Evolutionary conservation across 2,113 vertebrate species (phyloP).

Genomic region (Pipa parva): DNA sequence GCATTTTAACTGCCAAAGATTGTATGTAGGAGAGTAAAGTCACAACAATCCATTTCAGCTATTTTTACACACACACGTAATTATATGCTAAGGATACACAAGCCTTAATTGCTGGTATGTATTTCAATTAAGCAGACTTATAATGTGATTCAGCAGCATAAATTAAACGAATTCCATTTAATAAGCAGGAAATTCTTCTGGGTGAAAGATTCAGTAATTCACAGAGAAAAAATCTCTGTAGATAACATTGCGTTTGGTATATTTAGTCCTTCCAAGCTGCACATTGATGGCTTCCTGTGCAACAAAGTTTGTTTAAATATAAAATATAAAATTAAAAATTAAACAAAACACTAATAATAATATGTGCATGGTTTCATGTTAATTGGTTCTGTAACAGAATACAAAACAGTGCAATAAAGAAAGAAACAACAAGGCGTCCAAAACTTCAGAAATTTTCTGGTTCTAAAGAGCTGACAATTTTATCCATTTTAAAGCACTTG

Average conservation of each 20-base stretch:
- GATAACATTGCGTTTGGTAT: neutral
- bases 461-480: no score
- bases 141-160: neutral
- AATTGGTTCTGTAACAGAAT: no score
- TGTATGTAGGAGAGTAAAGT: neutral
- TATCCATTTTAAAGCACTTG: no score
- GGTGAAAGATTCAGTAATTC: neutral
- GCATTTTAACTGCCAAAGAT: constrained; percentile 3
- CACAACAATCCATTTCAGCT: constrained; percentile 1
- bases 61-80: constrained; percentile 12
- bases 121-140: constrained; percentile 23
- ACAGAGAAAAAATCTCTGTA: neutral
- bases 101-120: constrained; percentile 13
- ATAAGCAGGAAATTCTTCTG: constrained; percentile 16
- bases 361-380: no score
- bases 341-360: no score
- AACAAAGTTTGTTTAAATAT: no score
- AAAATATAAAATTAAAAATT: no score
- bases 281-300: no score
- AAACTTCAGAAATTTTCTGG: no score
- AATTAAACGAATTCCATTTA: neutral
- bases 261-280: neutral
- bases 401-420: no score
- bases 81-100: constrained; percentile 5
- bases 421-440: no score